Conservation (phyloP, 1,140 invertebrate genomes). For the Leptopilina clavipes region DNA sequence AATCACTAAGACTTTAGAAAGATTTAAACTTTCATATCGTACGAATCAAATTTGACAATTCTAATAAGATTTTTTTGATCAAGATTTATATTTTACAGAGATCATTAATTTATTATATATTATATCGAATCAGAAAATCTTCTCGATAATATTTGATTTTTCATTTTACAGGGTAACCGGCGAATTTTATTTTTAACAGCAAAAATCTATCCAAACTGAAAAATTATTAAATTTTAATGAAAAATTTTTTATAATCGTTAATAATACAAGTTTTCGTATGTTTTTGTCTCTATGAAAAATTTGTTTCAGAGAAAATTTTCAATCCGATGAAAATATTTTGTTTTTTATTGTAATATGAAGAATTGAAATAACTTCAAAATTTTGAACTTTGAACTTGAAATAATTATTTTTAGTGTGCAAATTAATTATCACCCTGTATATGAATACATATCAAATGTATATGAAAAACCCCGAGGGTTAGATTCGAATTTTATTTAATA, state of each 20-base stretch:
- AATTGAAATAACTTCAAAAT: no score
- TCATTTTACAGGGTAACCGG: conserved; percentile 33
- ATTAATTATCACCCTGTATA: conserved; percentile 12
- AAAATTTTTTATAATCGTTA: no score
- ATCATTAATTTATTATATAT: no score
- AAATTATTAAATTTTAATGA: not conserved
- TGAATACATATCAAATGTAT: conserved; percentile 28
- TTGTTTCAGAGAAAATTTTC: no score
- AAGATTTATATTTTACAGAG: conserved; percentile 25
- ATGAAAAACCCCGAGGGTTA: conserved; percentile 3
- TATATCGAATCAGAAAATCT: not conserved
- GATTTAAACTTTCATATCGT: conserved; percentile 30
- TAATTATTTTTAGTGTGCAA: not conserved
- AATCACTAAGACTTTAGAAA: conserved; percentile 16
- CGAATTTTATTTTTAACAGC: not conserved
- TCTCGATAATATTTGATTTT: not conserved
- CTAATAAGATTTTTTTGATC: conserved; percentile 9
- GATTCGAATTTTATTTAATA: not conserved
- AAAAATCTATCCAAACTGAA: not conserved
- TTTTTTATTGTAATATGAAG: no score
- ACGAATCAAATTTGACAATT: conserved; percentile 30
- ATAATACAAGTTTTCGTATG: no score
- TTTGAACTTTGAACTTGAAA: not conserved
- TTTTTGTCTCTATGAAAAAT: no score
- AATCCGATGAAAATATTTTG: no score